These are phyloP conservation scores for Papilio protenor DNA, from an alignment of 2,888 invertebrate genomes.

Conservation along the genomic window DNA sequence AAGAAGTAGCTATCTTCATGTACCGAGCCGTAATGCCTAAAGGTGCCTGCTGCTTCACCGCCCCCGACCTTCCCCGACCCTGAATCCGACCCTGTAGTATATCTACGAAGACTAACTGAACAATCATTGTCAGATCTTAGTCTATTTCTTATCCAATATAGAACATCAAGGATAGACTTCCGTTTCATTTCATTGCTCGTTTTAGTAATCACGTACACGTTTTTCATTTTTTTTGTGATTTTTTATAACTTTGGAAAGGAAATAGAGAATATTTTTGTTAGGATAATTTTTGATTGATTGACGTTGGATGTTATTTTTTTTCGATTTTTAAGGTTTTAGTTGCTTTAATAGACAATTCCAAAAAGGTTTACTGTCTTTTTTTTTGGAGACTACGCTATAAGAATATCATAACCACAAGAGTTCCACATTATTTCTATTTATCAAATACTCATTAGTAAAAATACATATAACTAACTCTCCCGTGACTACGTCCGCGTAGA, in stretches of 20 bases:
- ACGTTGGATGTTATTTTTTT: background rate
- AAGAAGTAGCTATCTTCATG: conserved; percentile 72
- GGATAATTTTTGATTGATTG: background rate
- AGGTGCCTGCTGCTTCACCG: conserved; percentile 66
- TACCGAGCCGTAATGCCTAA: conserved; percentile 65
- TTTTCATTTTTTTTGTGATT: conserved; percentile 23
- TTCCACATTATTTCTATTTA: background rate
- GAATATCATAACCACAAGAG: background rate
- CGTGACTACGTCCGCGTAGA: too few species aligned
- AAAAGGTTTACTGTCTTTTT: background rate
- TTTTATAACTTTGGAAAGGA: background rate
- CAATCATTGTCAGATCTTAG: background rate
- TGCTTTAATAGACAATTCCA: background rate
- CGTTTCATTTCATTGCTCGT: conserved; percentile 9
- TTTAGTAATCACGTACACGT: background rate
- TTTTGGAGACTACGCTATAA: background rate
- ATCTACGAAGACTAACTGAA: background rate
- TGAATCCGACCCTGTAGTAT: conserved; percentile 57
- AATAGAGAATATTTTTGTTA: background rate
- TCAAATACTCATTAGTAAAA: background rate
- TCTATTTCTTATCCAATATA: background rate
- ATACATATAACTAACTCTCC: too few species aligned
- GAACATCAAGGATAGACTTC: background rate
- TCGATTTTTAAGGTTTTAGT: background rate
- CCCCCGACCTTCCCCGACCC: conserved; percentile 70